Evolutionary conservation across 1,140 invertebrate species (phyloP).

Genomic region (Diuraphis noxia): DNA sequence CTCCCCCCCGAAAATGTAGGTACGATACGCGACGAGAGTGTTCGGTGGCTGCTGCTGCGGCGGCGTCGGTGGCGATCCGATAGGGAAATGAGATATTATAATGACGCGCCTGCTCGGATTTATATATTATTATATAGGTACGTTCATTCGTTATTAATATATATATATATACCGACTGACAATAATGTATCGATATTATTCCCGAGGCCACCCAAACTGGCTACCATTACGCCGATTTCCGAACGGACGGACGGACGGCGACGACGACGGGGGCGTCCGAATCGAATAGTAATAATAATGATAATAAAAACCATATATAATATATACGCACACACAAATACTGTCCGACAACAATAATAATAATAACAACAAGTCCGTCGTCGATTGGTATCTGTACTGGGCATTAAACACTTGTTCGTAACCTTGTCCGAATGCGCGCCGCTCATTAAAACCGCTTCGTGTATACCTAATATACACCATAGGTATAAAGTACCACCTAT

Average conservation of each 20-base stretch:
- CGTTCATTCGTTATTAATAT: not conserved
- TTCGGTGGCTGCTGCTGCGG: not conserved
- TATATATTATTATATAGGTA: no score
- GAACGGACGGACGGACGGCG: not conserved
- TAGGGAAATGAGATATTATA: conserved; percentile 49
- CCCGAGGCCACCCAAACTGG: conserved; percentile 51
- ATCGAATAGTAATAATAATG: conserved; percentile 19
- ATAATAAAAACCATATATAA: not conserved
- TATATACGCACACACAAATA: not conserved
- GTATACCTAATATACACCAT: not conserved
- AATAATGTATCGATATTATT: conserved; percentile 48
- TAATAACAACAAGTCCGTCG: conserved; percentile 50
- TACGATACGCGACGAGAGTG: not conserved
- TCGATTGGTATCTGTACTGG: conserved; percentile 41
- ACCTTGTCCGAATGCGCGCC: conserved; percentile 33
- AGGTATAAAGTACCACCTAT: not conserved
- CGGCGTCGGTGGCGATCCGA: conserved; percentile 18
- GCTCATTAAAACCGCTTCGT: conserved; percentile 50
- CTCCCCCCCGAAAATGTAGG: not conserved
- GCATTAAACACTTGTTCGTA: conserved; percentile 49
- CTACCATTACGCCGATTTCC: conserved; percentile 28
- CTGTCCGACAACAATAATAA: conserved; percentile 1
- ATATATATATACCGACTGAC: conserved; percentile 27
- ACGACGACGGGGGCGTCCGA: conserved; percentile 43
- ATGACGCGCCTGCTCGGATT: conserved; percentile 42